These are phyloP conservation scores for Alviniconcha strummeri DNA, from an alignment of 2,888 invertebrate genomes.

Conservation along the genomic window DNA sequence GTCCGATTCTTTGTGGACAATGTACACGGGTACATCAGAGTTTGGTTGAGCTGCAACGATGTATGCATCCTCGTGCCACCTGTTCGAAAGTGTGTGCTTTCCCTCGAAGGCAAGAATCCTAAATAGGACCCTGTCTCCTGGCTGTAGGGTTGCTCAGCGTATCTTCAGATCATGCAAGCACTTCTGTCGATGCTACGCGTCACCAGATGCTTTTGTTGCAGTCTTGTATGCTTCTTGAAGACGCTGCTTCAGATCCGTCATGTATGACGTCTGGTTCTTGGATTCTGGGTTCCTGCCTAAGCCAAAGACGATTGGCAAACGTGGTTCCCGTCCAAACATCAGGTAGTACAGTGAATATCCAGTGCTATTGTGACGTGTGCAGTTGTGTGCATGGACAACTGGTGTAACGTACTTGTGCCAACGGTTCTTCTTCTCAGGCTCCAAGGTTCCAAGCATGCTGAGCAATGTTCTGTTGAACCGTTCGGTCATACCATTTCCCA, in stretches of 20 bases:
- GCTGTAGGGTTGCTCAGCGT: conserved; percentile 13
- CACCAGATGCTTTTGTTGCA: conserved; percentile 1
- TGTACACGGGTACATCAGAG: not conserved
- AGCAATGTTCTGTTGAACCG: not conserved
- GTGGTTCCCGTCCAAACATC: conserved; percentile 7
- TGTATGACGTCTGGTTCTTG: not conserved
- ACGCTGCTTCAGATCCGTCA: not conserved
- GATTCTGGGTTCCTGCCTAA: not conserved
- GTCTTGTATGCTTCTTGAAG: conserved; percentile 18
- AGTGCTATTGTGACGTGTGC: conserved; percentile 1
- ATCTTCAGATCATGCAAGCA: conserved; percentile 18
- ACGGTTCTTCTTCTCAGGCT: not conserved
- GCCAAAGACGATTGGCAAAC: not conserved
- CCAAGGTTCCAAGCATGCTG: conserved; percentile 16
- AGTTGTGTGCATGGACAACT: not conserved
- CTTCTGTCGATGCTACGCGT: conserved; percentile 16
- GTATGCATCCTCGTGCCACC: not conserved
- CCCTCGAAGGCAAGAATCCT: not conserved
- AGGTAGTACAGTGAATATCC: not conserved
- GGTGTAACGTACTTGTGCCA: not conserved
- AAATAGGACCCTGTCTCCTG: conserved; percentile 28
- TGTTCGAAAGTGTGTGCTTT: not conserved
- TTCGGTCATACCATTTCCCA: conserved; percentile 11
- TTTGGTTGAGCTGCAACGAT: not conserved
- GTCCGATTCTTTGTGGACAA: not conserved